Percentiles rank a stretch among this genome's conserved stretches.
Conservation (phyloP, 2,888 invertebrate species). For the Corythucha ciliata region DNA sequence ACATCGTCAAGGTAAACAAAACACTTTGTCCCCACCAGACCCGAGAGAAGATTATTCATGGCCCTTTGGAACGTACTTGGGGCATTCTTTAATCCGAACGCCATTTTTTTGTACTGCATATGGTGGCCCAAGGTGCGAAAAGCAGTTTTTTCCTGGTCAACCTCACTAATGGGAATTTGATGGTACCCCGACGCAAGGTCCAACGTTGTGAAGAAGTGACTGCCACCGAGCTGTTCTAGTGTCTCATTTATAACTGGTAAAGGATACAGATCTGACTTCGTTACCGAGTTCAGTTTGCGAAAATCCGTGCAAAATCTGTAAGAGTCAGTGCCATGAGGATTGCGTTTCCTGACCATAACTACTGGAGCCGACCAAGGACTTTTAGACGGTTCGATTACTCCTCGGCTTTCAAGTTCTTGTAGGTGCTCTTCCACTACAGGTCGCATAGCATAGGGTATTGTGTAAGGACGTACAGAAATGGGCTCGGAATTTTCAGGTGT, state of each 20-base stretch:
- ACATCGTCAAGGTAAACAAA: slow-evolving; percentile 19
- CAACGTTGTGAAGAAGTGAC: slow-evolving; percentile 26
- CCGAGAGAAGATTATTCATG: slow-evolving; percentile 14
- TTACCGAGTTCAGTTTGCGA: slow-evolving; percentile 26
- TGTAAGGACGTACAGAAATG: too few species aligned
- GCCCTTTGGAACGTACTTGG: slow-evolving; percentile 10
- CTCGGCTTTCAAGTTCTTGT: too few species aligned
- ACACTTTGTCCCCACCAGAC: not conserved
- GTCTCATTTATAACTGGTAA: slow-evolving; percentile 28
- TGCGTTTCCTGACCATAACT: too few species aligned
- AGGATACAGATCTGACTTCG: slow-evolving; percentile 20
- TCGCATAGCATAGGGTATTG: too few species aligned
- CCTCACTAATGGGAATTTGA: slow-evolving; percentile 23
- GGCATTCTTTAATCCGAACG: slow-evolving; percentile 17
- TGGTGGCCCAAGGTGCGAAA: slow-evolving; percentile 37
- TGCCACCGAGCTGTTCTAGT: slow-evolving; percentile 28
- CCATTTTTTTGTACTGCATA: slow-evolving; percentile 36
- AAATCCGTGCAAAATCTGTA: slow-evolving; percentile 18
- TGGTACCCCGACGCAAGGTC: slow-evolving; percentile 29
- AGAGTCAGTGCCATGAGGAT: too few species aligned
- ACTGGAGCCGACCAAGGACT: too few species aligned
- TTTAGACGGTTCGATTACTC: too few species aligned
- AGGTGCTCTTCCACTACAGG: too few species aligned
- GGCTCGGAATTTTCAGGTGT: too few species aligned
- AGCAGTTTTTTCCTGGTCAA: slow-evolving; percentile 37